phyloP scores from a whole-genome alignment of 2,797 vertebrate species.

The Paguma larvata region DNA sequence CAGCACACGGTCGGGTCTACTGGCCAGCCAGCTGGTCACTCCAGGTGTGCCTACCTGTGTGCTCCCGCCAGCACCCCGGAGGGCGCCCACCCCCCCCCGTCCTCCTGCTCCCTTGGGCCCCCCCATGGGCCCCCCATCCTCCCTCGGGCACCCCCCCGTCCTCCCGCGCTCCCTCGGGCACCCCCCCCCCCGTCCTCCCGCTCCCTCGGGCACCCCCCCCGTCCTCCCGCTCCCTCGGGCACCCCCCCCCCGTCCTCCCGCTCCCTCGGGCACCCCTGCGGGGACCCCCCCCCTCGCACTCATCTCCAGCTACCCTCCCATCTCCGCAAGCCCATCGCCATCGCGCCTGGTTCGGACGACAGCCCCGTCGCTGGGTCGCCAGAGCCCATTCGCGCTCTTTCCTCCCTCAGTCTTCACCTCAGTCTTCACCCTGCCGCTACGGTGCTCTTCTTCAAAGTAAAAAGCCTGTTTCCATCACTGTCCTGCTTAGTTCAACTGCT shows the following conservation, averaged over 20 bases:
- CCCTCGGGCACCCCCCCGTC: no score
- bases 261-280: no score
- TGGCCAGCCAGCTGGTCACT: not conserved
- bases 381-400: not conserved
- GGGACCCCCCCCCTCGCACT: no score
- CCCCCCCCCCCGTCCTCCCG: no score
- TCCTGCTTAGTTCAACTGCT: not conserved
- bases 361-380: not conserved
- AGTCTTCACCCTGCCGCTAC: not conserved
- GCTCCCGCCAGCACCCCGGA: not conserved
- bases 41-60: not conserved
- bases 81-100: no score
- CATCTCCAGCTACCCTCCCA: not conserved
- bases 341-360: not conserved
- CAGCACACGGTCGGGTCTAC: not conserved
- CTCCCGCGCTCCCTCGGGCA: accelerated
- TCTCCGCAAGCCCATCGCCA: not conserved
- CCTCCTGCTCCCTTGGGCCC: accelerated
- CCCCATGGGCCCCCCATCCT: no score
- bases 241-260: no score
- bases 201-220: no score
- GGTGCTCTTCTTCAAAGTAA: not conserved
- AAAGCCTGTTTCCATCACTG: not conserved
- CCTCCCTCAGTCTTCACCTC: not conserved
- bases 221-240: accelerated